Percentiles rank a stretch among this genome's conserved stretches.
Conservation (phyloP, 2,888 invertebrate genomes). For the Morpho helenor region DNA sequence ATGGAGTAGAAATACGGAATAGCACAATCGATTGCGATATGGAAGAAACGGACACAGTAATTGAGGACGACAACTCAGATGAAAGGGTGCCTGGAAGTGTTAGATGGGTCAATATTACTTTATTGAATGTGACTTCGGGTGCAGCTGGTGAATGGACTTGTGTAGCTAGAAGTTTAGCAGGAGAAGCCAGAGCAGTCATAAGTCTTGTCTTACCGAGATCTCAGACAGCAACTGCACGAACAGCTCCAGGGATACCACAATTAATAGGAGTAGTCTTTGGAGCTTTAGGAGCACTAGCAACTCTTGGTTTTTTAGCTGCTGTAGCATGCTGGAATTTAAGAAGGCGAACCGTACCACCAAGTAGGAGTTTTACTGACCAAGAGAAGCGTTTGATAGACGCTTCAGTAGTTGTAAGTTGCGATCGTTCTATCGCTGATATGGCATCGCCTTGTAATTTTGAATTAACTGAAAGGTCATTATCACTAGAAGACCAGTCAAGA, state of each 20-base stretch:
- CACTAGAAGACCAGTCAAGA: slow-evolving; percentile 58
- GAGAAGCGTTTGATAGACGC: slow-evolving; percentile 92
- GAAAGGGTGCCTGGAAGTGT: slow-evolving; percentile 72
- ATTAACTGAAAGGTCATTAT: slow-evolving; percentile 64
- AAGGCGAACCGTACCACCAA: slow-evolving; percentile 83
- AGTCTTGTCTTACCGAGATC: slow-evolving; percentile 70
- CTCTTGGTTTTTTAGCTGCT: slow-evolving; percentile 80
- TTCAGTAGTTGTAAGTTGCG: slow-evolving; percentile 82
- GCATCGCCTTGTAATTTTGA: slow-evolving; percentile 75
- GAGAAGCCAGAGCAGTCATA: slow-evolving; percentile 81
- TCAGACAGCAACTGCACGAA: slow-evolving; percentile 89
- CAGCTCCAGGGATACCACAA: slow-evolving; percentile 86
- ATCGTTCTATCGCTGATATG: slow-evolving; percentile 83
- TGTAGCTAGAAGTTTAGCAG: slow-evolving; percentile 84
- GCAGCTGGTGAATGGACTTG: slow-evolving; percentile 94
- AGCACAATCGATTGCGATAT: slow-evolving; percentile 69
- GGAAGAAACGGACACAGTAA: slow-evolving; percentile 64
- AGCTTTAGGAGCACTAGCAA: slow-evolving; percentile 83
- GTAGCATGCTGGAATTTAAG: slow-evolving; percentile 82
- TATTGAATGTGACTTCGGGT: slow-evolving; percentile 88
- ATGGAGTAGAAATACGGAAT: slow-evolving; percentile 79
- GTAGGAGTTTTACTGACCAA: slow-evolving; percentile 90
- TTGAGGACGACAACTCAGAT: slow-evolving; percentile 62
- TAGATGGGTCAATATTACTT: slow-evolving; percentile 89
- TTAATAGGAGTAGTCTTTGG: slow-evolving; percentile 86